Base-by-base conservation (phyloP, 2,113 vertebrate species). In the Proterorhinus semilunaris region DNA sequence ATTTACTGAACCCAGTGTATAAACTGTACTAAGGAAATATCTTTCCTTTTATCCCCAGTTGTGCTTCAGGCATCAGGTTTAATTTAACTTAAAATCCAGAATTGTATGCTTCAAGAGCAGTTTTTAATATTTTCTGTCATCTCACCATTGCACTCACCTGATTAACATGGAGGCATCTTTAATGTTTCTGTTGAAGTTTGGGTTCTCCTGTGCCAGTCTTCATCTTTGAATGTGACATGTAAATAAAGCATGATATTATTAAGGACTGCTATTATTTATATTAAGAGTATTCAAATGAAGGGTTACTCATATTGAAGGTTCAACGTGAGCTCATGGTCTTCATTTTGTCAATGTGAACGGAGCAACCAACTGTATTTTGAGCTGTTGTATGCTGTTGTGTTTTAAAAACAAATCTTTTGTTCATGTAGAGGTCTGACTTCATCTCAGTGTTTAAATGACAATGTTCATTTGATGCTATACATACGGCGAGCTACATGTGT, bases 221-320 rank as follows among this genome's bases (percentile, higher is more conserved):
- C 72, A 55, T 85, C 53, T 86, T 71, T 88, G 85, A 90, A 90
- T 90, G 84, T 83, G 69, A 81, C 55, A 36, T 86, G 87, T 91
- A 90, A 84, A 88, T 90, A 85, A 83, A 88, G 89, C 90, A 91
- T 89, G 86, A 86, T 71, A 80, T 36, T 84, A 65, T 69, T 83
- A 85, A 42, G 75, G 74, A 82, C 87, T 89, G 83, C 85, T 86
- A 85, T 88, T 63, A 65, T 84, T 89, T 82, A 68, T 86, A 73
- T 81, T 81, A 82, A 51, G 72, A 82, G 78, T 83, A 77, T 76
- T 84, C 55, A 76, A 73, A 85, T 15, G 74, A 89, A 84, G 74
- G 85, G 71, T 86, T 82, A 27, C 17, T 9, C 21, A 10, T 55
- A 55, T 36, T 11, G 72, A 88, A 83, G 73, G 85, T 69, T 86